A percentile compares a stretch with the other conserved stretches of the same genome.
phyloP scores from a whole-genome alignment of 2,113 vertebrate species.

The Cyprinodon brontotheroides region DNA sequence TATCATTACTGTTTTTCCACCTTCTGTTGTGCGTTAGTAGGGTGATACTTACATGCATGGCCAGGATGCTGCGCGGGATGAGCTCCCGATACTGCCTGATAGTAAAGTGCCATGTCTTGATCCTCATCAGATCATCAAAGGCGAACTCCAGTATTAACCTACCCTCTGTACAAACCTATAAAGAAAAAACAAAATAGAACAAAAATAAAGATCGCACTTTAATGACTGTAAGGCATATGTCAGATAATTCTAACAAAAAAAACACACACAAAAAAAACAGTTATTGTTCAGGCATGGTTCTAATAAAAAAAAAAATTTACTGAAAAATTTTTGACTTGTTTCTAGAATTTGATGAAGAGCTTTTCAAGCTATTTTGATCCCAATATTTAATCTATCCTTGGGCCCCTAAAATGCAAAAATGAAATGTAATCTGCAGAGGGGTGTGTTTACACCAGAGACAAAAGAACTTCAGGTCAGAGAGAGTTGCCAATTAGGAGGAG shows the following conservation, averaged over 20 bases:
- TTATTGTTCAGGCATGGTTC: conserved; percentile 46
- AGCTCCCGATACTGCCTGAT: conserved; percentile 98
- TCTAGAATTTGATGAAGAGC: conserved; percentile 59
- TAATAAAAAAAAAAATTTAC: conserved; percentile 19
- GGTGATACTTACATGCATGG: conserved; percentile 93
- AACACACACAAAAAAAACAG: conserved; percentile 20
- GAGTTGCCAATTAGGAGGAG: conserved; percentile 93
- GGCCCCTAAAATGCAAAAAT: conserved; percentile 51
- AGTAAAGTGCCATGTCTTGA: conserved; percentile 99
- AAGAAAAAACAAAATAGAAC: no score
- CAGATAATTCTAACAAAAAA: conserved; percentile 26
- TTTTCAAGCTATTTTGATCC: conserved; percentile 50
- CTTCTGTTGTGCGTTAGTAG: conserved; percentile 32
- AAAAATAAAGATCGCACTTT: neutral
- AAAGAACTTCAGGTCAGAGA: conserved; percentile 89
- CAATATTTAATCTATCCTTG: conserved; percentile 13
- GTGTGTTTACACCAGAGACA: conserved; percentile 80
- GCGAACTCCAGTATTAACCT: conserved; percentile 98
- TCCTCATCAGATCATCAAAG: conserved; percentile 99
- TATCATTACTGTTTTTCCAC: neutral
- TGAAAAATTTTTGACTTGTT: conserved; percentile 50
- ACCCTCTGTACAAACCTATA: conserved; percentile 97
- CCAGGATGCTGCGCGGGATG: conserved; percentile 96
- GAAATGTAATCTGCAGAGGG: conserved; percentile 69
- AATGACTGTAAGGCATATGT: conserved; percentile 8